These are phyloP conservation scores for Nematostella vectensis DNA, from an alignment of 92 coral and sea anemone genomes.

Conservation along the genomic window DNA sequence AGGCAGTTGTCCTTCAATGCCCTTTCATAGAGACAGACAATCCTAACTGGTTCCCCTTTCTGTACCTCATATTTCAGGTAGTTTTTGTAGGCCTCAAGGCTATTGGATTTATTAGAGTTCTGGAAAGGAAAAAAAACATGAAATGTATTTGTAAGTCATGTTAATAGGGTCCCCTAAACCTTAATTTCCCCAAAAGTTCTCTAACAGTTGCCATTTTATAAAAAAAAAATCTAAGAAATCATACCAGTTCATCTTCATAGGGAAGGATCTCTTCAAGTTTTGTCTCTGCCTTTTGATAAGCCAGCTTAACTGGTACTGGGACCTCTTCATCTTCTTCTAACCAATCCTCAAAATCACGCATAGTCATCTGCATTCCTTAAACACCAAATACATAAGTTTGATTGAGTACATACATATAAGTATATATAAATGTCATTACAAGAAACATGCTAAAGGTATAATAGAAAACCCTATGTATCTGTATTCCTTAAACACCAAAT, in stretches of 20 bases:
- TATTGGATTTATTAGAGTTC: constrained; percentile 61
- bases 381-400: too few relatives aligned
- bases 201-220: too few relatives aligned
- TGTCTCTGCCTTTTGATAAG: constrained; percentile 63
- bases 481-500: too few relatives aligned
- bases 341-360: constrained; percentile 91
- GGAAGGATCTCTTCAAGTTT: constrained; percentile 79
- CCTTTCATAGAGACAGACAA: constrained; percentile 92
- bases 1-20: constrained; percentile 91
- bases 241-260: constrained; percentile 85
- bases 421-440: not conserved
- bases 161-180: too few relatives aligned
- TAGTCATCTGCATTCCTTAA: constrained; percentile 79
- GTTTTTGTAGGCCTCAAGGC: constrained; percentile 60
- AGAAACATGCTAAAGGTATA: too few relatives aligned
- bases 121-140: constrained; percentile 8
- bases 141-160: too few relatives aligned
- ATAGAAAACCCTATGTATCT: too few relatives aligned
- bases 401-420: too few relatives aligned
- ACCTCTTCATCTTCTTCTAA: constrained; percentile 69
- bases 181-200: too few relatives aligned
- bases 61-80: constrained; percentile 79
- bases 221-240: too few relatives aligned
- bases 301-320: constrained; percentile 57
- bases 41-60: constrained; percentile 74